Evolutionary conservation across 2,888 invertebrate species (phyloP), one percentile per base, ranked within the genome.

Genomic region (Dusona sp.): DNA sequence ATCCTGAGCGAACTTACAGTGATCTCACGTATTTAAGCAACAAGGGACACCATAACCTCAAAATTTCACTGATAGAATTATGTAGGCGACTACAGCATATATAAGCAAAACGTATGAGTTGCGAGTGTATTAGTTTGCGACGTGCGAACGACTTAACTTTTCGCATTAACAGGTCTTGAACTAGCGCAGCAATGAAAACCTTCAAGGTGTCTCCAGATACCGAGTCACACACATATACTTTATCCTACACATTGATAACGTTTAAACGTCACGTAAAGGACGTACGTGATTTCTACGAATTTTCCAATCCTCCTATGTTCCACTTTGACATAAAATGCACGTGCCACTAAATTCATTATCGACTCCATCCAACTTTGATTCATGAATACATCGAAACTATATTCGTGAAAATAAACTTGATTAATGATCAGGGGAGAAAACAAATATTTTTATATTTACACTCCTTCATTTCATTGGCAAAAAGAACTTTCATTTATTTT

Each of bases 91-190:
- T 64, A 36, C 64, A 51, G n/a, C 29, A 36, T 25, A 29, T 38
- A 70, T n/a, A 79, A 67, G 77, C 64, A 70, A 48, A 80, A 82
- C 80, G 67, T 78, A 67, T 74, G 51, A 75, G 81, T 61, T 79
- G 85, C 82, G 77, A 82, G 61, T 74, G n/a, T 57, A 84, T 85
- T 77, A 80, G 33, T 68, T 38, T 73, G 87, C 78, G 79, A 85
- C 84, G 88, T 88, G 88, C 87, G 84, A 88, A 88, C 80, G 86
- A 88, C 84, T 83, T 84, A 88, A 88, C 85, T 88, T 88, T 88
- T 83, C 87, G 86, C 88, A 88, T 88, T 88, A 88, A 85, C 75
- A 72, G 83, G 54, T 70, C 68, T 67, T 29, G 61, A 77, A 57
- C 65, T 73, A 70, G 48, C 70, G 48, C 73, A 22, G 78, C 74